Evolutionary conservation across 2,888 invertebrate species (phyloP).

Genomic region (Cosmopolites sordidus): DNA sequence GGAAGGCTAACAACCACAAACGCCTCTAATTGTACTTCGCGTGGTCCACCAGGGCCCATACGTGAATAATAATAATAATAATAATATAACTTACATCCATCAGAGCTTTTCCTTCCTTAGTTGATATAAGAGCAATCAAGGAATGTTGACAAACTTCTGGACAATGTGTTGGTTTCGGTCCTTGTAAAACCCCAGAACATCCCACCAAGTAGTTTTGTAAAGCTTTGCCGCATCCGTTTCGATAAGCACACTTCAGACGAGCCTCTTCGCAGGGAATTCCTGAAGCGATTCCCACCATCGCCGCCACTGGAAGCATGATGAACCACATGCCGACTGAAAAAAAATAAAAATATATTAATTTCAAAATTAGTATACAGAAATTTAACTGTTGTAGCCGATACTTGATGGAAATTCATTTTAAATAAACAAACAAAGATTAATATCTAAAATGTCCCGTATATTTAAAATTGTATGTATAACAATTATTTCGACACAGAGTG

Average conservation of each 20-base stretch:
- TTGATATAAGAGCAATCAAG: slow-evolving; percentile 72
- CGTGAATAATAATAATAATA: no score
- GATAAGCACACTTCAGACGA: slow-evolving; percentile 67
- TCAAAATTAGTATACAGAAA: no score
- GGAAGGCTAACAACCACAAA: no score
- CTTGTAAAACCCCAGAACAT: slow-evolving; percentile 65
- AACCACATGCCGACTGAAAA: slow-evolving; percentile 46
- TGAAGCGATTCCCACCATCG: slow-evolving; percentile 39
- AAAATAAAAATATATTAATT: slow-evolving; percentile 4
- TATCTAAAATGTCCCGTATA: no score
- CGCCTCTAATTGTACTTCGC: no score
- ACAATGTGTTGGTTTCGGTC: slow-evolving; percentile 53
- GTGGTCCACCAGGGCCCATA: no score
- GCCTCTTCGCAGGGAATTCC: slow-evolving; percentile 60
- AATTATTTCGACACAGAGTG: no score
- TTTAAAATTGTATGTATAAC: no score
- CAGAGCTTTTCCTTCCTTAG: slow-evolving; percentile 72
- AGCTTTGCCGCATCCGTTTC: slow-evolving; percentile 72
- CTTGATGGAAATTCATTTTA: no score
- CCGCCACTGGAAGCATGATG: slow-evolving; percentile 44
- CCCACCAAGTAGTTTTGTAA: slow-evolving; percentile 71
- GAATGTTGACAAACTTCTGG: slow-evolving; percentile 72
- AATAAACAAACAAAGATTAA: no score
- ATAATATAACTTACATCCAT: slow-evolving; percentile 70
- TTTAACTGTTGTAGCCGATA: no score